Evolutionary conservation across 2,113 vertebrate genomes (phyloP).

Genomic region (Gallinago media): DNA sequence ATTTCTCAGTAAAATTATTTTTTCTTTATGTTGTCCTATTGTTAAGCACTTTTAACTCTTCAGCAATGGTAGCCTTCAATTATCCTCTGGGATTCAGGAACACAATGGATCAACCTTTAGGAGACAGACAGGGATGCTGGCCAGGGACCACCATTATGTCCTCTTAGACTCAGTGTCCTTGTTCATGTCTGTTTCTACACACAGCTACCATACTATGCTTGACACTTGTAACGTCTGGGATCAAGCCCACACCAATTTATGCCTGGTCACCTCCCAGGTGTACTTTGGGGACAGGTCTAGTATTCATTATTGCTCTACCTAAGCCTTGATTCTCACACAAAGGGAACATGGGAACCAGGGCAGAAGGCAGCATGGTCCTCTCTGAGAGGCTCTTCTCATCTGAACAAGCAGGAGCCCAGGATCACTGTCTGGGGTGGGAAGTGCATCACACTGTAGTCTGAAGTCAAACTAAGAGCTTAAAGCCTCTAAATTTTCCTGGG

Average conservation of each 20-base stretch:
- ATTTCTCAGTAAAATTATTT: background rate
- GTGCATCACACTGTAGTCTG: accelerated
- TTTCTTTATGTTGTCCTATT: background rate
- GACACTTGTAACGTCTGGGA: background rate
- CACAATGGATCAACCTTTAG: background rate
- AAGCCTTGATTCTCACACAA: background rate
- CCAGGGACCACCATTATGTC: background rate
- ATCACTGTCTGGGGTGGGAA: background rate
- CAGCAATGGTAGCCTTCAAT: background rate
- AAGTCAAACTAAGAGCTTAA: background rate
- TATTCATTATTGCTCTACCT: background rate
- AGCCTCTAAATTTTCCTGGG: background rate
- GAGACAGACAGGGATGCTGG: background rate
- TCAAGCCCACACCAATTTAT: background rate
- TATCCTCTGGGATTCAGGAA: background rate
- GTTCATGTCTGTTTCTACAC: background rate
- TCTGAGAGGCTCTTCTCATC: background rate
- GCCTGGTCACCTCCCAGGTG: background rate
- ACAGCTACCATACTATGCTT: background rate
- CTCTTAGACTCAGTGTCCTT: background rate
- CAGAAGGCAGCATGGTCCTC: background rate
- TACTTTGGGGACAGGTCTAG: background rate
- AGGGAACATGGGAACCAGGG: background rate
- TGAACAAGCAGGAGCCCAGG: background rate
- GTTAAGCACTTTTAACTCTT: background rate